Conservation (phyloP, 2,113 vertebrate genomes). For the Canis aureus region DNA sequence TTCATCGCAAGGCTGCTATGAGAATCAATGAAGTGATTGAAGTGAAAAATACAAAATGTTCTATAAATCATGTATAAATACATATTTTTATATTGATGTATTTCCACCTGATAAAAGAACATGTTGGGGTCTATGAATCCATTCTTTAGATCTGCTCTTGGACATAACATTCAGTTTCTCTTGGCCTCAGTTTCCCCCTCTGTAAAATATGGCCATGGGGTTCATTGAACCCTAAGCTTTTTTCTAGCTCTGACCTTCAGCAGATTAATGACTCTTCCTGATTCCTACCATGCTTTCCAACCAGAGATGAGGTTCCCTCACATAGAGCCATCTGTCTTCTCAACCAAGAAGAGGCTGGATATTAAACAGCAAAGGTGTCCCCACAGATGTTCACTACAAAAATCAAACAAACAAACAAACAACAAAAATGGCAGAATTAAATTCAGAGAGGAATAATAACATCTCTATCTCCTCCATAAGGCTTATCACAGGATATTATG, state of each 20-base stretch:
- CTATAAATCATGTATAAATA: background rate
- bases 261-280: background rate
- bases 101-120: background rate
- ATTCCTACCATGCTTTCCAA: background rate
- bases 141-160: conserved; percentile 28
- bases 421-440: background rate
- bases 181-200: background rate
- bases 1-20: background rate
- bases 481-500: background rate
- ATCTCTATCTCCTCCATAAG: background rate
- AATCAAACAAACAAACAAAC: background rate
- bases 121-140: background rate
- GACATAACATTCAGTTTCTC: background rate
- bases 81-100: background rate
- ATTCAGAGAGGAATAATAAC: background rate
- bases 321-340: background rate
- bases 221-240: background rate
- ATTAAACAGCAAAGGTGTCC: background rate
- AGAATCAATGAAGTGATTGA: background rate
- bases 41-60: background rate
- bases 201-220: background rate
- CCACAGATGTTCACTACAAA: background rate
- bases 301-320: background rate
- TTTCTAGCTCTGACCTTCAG: background rate
- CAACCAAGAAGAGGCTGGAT: background rate